These are phyloP conservation scores for Enteromius thamalakanensis DNA, from an alignment of 2,797 vertebrate species.

Conservation along the genomic window DNA sequence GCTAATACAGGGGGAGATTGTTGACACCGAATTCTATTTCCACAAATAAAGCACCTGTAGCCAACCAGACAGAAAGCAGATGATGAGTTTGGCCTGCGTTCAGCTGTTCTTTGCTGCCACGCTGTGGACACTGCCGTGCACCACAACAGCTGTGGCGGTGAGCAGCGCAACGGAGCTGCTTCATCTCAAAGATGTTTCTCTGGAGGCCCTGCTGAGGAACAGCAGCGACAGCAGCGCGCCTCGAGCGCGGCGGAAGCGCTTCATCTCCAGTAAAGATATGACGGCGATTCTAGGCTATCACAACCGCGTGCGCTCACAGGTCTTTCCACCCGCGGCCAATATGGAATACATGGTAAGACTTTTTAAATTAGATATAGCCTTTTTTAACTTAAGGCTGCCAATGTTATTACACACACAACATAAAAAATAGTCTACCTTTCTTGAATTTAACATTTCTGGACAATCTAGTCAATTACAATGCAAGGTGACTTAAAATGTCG, in stretches of 20 bases:
- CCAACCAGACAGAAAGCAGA: not conserved
- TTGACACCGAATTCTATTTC: constrained; percentile 15
- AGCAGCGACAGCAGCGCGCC: constrained; percentile 54
- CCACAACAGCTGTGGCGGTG: constrained; percentile 62
- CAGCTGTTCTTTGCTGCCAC: constrained; percentile 76
- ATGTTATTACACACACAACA: not conserved
- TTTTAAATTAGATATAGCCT: not conserved
- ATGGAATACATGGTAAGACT: constrained; percentile 90
- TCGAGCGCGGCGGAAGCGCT: constrained; percentile 70
- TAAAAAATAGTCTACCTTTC: not conserved
- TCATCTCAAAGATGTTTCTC: constrained; percentile 8
- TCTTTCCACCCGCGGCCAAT: constrained; percentile 85
- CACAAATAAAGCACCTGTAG: constrained; percentile 23
- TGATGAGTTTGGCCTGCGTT: constrained; percentile 63
- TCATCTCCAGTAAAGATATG: constrained; percentile 81
- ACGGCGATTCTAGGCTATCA: constrained; percentile 83
- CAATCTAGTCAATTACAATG: not conserved
- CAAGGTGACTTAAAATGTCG: not conserved
- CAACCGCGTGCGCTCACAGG: constrained; percentile 85
- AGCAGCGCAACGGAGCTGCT: constrained; percentile 70
- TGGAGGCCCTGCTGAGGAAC: constrained; percentile 39
- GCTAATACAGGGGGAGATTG: not conserved
- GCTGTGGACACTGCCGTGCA: constrained; percentile 75
- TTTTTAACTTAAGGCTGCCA: not conserved
- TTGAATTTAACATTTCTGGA: not conserved